Conservation (phyloP, 1,140 invertebrate species). For the Bombus fervidus region DNA sequence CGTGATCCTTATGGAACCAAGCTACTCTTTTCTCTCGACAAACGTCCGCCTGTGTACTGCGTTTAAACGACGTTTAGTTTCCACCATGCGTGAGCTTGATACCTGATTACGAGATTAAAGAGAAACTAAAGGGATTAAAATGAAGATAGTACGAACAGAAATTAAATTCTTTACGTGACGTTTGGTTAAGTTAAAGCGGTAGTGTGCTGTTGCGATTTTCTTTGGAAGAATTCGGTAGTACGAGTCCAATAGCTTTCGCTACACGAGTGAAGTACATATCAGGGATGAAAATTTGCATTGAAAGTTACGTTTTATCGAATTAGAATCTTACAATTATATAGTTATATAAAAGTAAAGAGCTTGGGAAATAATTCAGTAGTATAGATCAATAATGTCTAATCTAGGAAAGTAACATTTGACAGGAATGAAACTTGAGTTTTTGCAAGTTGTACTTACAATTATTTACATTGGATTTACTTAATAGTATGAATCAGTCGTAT, state of each 20-base stretch:
- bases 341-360: background rate
- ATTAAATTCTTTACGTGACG: background rate
- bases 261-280: background rate
- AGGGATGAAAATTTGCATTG: background rate
- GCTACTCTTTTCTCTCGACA: background rate
- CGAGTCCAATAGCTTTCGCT: background rate
- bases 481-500: background rate
- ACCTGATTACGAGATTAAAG: background rate
- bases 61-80: background rate
- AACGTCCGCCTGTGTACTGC: background rate
- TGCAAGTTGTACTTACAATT: background rate
- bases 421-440: background rate
- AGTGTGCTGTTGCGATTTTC: background rate
- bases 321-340: background rate
- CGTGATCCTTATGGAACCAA: constrained; percentile 54
- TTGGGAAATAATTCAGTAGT: background rate
- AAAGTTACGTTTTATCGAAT: background rate
- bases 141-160: background rate
- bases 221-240: background rate
- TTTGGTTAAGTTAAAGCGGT: background rate
- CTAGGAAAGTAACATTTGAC: background rate
- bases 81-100: background rate
- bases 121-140: background rate
- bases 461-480: background rate
- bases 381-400: background rate